These are phyloP conservation scores for Cyanoramphus novaezelandiae DNA, from an alignment of 2,113 vertebrate species.

Conservation along the genomic window DNA sequence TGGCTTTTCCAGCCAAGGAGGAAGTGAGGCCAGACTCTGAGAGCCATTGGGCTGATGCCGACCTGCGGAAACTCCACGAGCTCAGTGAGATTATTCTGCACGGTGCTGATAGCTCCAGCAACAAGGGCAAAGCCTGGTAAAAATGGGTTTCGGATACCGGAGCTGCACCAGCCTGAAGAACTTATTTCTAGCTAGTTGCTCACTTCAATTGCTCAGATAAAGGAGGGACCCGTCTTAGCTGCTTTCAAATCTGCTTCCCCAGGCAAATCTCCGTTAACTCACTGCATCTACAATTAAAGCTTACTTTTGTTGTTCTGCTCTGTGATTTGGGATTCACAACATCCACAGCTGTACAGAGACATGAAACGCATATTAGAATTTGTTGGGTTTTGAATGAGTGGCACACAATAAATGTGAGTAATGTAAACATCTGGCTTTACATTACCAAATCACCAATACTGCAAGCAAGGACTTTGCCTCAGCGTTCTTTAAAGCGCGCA, in stretches of 20 bases:
- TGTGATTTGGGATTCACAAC: not conserved
- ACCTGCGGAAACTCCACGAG: not conserved
- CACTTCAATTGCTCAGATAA: not conserved
- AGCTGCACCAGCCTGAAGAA: not conserved
- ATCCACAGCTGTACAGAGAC: not conserved
- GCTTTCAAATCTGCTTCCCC: not conserved
- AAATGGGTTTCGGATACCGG: not conserved
- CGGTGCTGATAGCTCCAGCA: not conserved
- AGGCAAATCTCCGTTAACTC: not conserved
- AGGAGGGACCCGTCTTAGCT: not conserved
- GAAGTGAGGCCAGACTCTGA: not conserved
- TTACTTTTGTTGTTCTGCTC: not conserved
- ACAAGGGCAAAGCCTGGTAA: not conserved
- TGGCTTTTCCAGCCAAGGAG: not conserved
- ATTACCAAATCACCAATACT: not conserved
- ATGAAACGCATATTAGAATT: not conserved
- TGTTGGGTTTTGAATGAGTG: not conserved
- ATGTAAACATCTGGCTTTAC: not conserved
- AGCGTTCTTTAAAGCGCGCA: not conserved
- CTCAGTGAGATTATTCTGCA: not conserved
- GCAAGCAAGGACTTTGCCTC: not conserved
- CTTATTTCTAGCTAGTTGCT: not conserved
- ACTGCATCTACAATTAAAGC: not conserved
- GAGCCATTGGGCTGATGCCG: not conserved
- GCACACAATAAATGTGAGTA: not conserved